Conservation (phyloP, 1,140 invertebrate species). For the Pseudachorutes palmiensis region DNA sequence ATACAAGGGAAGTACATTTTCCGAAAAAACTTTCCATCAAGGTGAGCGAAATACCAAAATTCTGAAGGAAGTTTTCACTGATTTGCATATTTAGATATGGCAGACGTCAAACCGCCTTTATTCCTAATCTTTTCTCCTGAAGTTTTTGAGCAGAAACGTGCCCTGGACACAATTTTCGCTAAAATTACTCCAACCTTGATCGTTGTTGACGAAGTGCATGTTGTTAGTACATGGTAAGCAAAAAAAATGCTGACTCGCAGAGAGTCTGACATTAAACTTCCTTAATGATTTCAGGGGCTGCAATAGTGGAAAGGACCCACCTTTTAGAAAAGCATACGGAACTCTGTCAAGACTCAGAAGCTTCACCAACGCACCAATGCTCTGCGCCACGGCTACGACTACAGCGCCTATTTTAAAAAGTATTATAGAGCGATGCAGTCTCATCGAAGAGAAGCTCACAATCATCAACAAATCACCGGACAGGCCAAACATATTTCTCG, state of each 20-base stretch:
- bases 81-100: neutral
- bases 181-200: neutral
- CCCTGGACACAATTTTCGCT: neutral
- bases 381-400: neutral
- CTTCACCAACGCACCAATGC: neutral
- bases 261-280: neutral
- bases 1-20: neutral
- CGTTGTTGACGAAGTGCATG: neutral
- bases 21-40: neutral
- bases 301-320: neutral
- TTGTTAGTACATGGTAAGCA: conserved; percentile 4
- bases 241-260: neutral
- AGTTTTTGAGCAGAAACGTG: neutral
- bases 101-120: neutral
- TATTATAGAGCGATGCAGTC: neutral
- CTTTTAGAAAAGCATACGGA: neutral
- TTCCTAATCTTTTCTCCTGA: neutral
- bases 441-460: neutral
- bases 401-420: neutral
- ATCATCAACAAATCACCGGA: neutral
- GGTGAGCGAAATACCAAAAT: no score
- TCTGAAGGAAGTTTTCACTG: neutral
- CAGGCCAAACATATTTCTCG: neutral
- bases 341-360: neutral
- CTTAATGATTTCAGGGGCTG: neutral